These are phyloP conservation scores for Pteria penguin DNA, from an alignment of 2,888 invertebrate species.

Conservation along the genomic window DNA sequence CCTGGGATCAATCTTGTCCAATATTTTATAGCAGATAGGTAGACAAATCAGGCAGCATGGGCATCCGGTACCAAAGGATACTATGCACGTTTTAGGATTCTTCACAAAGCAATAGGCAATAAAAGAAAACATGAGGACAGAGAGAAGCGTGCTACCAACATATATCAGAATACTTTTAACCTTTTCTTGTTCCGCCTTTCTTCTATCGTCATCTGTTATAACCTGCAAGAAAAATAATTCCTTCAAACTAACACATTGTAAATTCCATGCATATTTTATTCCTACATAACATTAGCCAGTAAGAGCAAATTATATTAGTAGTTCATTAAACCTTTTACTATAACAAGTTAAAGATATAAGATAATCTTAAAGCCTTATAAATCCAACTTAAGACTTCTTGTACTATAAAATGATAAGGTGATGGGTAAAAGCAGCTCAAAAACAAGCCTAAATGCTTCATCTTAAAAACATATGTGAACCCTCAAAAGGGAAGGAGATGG, in stretches of 20 bases:
- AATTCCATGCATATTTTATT: not conserved
- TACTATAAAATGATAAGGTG: too few relatives aligned
- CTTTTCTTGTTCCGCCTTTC: constrained; percentile 41
- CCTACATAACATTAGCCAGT: too few relatives aligned
- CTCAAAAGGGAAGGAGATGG: too few relatives aligned
- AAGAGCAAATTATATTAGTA: too few relatives aligned
- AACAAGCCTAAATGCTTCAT: too few relatives aligned
- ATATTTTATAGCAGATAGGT: constrained; percentile 47
- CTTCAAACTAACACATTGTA: not conserved
- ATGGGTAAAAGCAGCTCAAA: too few relatives aligned
- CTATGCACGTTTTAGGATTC: constrained; percentile 60
- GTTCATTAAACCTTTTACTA: too few relatives aligned
- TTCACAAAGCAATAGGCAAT: constrained; percentile 57
- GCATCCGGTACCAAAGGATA: constrained; percentile 65
- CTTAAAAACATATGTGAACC: too few relatives aligned
- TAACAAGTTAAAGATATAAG: not conserved
- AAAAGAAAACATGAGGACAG: constrained; percentile 50
- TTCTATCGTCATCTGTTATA: constrained; percentile 55
- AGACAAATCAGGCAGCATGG: constrained; percentile 62
- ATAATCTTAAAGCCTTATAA: too few relatives aligned
- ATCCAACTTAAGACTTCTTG: too few relatives aligned
- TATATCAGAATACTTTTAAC: constrained; percentile 46
- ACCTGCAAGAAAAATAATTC: constrained; percentile 45
- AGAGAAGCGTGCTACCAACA: constrained; percentile 52
- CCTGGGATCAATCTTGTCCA: constrained; percentile 29